Evolutionary conservation across 2,888 invertebrate genomes (phyloP).

Genomic region (Drosophila affinis): DNA sequence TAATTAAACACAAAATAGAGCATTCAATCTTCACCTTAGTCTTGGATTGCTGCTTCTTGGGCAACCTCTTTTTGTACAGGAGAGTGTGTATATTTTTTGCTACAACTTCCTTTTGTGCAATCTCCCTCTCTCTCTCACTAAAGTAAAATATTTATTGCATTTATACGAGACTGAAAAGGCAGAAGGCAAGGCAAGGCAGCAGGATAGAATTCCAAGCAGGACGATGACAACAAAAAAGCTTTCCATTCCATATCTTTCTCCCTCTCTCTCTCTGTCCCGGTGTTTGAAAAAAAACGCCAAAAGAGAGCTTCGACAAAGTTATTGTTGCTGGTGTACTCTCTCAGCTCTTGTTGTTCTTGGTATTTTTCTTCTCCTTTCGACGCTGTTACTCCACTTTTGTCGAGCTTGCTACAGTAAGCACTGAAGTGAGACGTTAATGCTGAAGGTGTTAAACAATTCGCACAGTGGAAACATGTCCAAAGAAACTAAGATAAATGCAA

Average conservation of each 20-base stretch:
- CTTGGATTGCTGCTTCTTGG: not conserved
- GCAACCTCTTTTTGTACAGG: conserved; percentile 1
- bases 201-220: conserved; percentile 16
- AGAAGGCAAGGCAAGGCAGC: conserved; percentile 7
- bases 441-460: too few relatives aligned
- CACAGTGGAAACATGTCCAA: not conserved
- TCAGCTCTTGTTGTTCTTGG: conserved; percentile 12
- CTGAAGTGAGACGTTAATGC: not conserved
- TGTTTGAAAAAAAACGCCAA: conserved; percentile 12
- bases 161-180: conserved; percentile 49
- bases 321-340: conserved; percentile 21
- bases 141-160: conserved; percentile 62
- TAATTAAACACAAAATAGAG: not conserved
- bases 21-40: not conserved
- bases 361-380: conserved; percentile 48
- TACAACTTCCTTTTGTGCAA: conserved; percentile 55
- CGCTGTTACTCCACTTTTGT: conserved; percentile 62
- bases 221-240: conserved; percentile 33
- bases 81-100: conserved; percentile 22
- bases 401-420: conserved; percentile 15
- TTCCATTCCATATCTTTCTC: not conserved
- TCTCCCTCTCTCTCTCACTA: conserved; percentile 32
- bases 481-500: not conserved
- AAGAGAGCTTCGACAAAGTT: conserved; percentile 25
- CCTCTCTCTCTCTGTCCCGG: not conserved